Percentiles rank a stretch among this genome's conserved stretches.
These are phyloP conservation scores for Microcebus tavaratra DNA, from an alignment of 2,113 vertebrate genomes.

Conservation along the genomic window DNA sequence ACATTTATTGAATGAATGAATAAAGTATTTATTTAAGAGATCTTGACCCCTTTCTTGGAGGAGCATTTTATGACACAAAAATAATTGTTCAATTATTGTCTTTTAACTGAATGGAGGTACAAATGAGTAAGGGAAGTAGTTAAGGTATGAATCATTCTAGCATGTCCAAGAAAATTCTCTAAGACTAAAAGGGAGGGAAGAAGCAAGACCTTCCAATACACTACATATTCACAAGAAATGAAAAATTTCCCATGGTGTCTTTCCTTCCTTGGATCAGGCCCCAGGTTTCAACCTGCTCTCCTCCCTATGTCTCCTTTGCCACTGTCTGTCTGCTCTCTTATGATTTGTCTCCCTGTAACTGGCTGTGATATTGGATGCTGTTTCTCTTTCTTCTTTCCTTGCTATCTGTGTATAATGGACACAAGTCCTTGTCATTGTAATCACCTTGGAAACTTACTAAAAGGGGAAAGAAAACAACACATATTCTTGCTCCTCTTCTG, in stretches of 20 bases:
- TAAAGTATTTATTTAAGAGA: not conserved
- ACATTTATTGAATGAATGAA: not conserved
- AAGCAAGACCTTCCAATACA: not conserved
- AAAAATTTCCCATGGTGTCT: not conserved
- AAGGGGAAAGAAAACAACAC: not conserved
- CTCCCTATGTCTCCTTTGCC: not conserved
- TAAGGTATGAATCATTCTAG: conserved; percentile 3
- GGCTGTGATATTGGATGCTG: not conserved
- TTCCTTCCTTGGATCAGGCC: not conserved
- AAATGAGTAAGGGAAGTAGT: not conserved
- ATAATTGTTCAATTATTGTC: not conserved
- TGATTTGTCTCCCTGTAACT: not conserved
- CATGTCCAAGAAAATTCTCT: not conserved
- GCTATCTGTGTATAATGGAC: not conserved
- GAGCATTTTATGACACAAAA: not conserved
- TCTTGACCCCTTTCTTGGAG: not conserved
- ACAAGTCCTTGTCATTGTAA: not conserved
- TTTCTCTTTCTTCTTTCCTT: not conserved
- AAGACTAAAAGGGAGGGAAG: not conserved
- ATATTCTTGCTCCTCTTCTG: not conserved
- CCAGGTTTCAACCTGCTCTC: not conserved
- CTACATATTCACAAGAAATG: not conserved
- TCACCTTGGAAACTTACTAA: not conserved
- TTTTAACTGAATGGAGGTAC: not conserved
- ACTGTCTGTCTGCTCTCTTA: no score